Evolutionary conservation across 2,888 invertebrate genomes (phyloP).

Genomic region (Melanchra persicariae): DNA sequence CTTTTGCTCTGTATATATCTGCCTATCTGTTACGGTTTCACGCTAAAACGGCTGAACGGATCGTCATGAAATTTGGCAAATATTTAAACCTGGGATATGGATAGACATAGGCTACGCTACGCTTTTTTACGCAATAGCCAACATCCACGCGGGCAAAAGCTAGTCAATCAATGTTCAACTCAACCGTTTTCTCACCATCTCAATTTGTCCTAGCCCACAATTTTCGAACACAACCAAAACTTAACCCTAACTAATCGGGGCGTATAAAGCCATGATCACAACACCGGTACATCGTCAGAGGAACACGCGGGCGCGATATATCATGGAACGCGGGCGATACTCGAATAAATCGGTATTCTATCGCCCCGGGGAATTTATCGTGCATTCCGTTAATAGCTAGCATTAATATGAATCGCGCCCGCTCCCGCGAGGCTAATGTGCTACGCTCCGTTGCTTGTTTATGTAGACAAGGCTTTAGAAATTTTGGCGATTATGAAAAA

Average conservation of each 20-base stretch:
- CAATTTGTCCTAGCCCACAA: constrained; percentile 6
- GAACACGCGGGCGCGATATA: constrained; percentile 67
- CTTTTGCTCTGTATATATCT: too few species aligned
- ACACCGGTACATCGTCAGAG: constrained; percentile 61
- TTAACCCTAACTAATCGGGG: constrained; percentile 54
- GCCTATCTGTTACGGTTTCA: too few species aligned
- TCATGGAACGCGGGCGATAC: constrained; percentile 70
- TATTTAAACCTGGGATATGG: too few species aligned
- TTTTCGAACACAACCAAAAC: constrained; percentile 36
- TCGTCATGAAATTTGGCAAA: too few species aligned
- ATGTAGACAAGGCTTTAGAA: constrained; percentile 62
- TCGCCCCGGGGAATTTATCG: constrained; percentile 79
- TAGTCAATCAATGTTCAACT: background rate
- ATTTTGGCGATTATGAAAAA: constrained; percentile 52
- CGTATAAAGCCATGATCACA: constrained; percentile 65
- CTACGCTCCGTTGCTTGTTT: constrained; percentile 63
- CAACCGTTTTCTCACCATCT: background rate
- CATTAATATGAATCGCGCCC: constrained; percentile 82
- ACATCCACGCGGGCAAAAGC: too few species aligned
- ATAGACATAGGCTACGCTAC: too few species aligned
- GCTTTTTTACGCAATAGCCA: too few species aligned
- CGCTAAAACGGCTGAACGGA: too few species aligned
- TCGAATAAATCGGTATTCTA: constrained; percentile 83
- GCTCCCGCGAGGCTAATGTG: constrained; percentile 67
- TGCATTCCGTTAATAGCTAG: constrained; percentile 80